Conservation (phyloP, 2,888 invertebrate species). For the Scaptomyza flava region DNA sequence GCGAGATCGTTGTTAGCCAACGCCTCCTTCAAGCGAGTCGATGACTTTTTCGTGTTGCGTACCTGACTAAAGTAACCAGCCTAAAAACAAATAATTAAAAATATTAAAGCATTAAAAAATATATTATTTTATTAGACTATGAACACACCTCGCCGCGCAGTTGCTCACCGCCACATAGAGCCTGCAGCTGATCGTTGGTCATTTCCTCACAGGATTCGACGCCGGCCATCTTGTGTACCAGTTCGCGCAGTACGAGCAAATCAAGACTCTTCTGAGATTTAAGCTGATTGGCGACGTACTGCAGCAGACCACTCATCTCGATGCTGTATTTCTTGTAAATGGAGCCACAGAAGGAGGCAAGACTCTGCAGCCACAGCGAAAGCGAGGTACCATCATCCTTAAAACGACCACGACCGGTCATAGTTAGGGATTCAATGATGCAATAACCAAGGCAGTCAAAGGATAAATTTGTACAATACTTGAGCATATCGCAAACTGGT, state of each 20-base stretch:
- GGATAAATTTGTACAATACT: conserved; percentile 96
- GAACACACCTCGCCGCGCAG: conserved; percentile 93
- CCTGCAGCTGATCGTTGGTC: conserved; percentile 97
- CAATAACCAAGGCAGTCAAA: conserved; percentile 98
- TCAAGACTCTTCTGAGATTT: conserved; percentile 98
- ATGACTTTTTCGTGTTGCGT: conserved; percentile 97
- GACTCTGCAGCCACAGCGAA: conserved; percentile 96
- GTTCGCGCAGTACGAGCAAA: conserved; percentile 96
- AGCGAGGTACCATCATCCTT: conserved; percentile 96
- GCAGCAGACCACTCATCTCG: conserved; percentile 96
- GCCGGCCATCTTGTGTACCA: conserved; percentile 99
- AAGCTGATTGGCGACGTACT: conserved; percentile 98
- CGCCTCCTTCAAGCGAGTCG: conserved; percentile 96
- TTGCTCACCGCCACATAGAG: conserved; percentile 98
- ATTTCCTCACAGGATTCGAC: conserved; percentile 98
- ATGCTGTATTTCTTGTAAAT: conserved; percentile 99
- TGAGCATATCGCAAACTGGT: conserved; percentile 98
- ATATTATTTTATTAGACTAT: neutral
- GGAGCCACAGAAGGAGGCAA: conserved; percentile 97
- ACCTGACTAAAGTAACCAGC: conserved; percentile 99
- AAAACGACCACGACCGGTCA: conserved; percentile 90
- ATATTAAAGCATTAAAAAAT: neutral
- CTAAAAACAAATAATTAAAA: conserved; percentile 84
- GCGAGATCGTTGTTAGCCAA: conserved; percentile 97
- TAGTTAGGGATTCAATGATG: conserved; percentile 95